Conservation (phyloP, 2,797 vertebrate species). For the Arctocebus calabarensis region DNA sequence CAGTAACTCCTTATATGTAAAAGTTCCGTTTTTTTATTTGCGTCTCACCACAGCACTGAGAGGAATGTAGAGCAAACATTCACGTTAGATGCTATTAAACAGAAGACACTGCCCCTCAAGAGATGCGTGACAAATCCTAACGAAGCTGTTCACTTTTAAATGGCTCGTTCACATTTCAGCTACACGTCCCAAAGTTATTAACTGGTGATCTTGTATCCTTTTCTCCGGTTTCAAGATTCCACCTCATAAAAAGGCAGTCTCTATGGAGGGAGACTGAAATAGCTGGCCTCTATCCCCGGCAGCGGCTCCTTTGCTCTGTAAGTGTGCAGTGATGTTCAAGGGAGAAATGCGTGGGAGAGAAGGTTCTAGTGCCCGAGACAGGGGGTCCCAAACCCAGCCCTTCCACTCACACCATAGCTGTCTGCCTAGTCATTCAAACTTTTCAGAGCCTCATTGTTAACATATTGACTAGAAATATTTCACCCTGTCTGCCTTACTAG, state of each 20-base stretch:
- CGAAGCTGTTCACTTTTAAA: constrained; percentile 1
- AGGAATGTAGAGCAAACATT: background rate
- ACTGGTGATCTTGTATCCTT: background rate
- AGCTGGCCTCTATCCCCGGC: background rate
- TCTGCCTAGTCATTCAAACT: background rate
- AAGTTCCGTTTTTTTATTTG: background rate
- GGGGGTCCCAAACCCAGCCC: background rate
- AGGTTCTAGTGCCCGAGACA: background rate
- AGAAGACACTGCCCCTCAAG: background rate
- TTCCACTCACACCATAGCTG: background rate
- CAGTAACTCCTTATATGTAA: background rate
- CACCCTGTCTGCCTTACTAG: background rate
- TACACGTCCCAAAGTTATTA: background rate
- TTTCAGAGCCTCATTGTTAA: background rate
- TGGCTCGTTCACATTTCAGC: background rate
- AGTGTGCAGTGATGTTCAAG: accelerated
- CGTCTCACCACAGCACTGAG: background rate
- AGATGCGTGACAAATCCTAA: constrained; percentile 20
- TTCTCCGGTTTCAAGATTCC: constrained; percentile 35
- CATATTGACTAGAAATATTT: background rate
- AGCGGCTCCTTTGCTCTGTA: background rate
- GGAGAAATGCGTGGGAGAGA: background rate
- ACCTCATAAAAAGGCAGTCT: constrained; percentile 3
- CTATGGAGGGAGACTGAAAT: background rate
- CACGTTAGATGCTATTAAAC: constrained; percentile 12